Percentiles rank a stretch among this genome's conserved stretches.
Evolutionary conservation across 2,797 vertebrate species (phyloP).

Genomic region (Myoxocephalus aenaeus): DNA sequence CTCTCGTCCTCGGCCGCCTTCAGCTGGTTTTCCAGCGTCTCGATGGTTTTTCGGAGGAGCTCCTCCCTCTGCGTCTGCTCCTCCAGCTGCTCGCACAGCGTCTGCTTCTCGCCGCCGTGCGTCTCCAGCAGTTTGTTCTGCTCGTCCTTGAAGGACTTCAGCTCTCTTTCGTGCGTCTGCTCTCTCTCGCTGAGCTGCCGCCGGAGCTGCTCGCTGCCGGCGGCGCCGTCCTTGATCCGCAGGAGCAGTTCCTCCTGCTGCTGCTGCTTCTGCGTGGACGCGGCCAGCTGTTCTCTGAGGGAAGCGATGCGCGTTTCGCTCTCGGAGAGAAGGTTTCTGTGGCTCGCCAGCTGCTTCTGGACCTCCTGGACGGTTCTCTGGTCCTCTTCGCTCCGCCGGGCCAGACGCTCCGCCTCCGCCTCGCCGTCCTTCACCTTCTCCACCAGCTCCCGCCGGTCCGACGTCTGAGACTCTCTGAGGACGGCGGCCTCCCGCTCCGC

Average conservation of each 20-base stretch:
- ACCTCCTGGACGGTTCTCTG: slow-evolving; percentile 83
- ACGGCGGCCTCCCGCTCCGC: slow-evolving; percentile 82
- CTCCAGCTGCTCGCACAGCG: slow-evolving; percentile 77
- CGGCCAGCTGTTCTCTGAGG: slow-evolving; percentile 85
- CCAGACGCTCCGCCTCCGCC: slow-evolving; percentile 81
- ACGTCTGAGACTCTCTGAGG: slow-evolving; percentile 85
- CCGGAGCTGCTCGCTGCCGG: slow-evolving; percentile 75
- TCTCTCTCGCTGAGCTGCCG: slow-evolving; percentile 79
- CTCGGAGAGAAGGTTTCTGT: slow-evolving; percentile 82
- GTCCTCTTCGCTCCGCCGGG: slow-evolving; percentile 81
- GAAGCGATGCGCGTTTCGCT: slow-evolving; percentile 84
- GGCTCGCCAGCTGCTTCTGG: slow-evolving; percentile 76
- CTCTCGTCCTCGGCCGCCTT: slow-evolving; percentile 73
- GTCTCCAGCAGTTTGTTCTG: slow-evolving; percentile 84
- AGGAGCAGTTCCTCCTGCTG: slow-evolving; percentile 76
- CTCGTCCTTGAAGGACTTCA: slow-evolving; percentile 87
- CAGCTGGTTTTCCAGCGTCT: slow-evolving; percentile 81
- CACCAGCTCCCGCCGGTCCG: slow-evolving; percentile 84
- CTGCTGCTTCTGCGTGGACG: slow-evolving; percentile 77
- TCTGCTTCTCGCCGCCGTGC: slow-evolving; percentile 77
- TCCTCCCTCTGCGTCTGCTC: slow-evolving; percentile 74
- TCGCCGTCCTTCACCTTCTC: slow-evolving; percentile 80
- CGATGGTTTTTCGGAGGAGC: slow-evolving; percentile 70
- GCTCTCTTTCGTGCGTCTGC: slow-evolving; percentile 82
- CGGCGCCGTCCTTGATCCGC: slow-evolving; percentile 78